These are phyloP conservation scores for Sinocyclocheilus maitianheensis DNA, from an alignment of 2,113 vertebrate genomes.

Conservation along the genomic window DNA sequence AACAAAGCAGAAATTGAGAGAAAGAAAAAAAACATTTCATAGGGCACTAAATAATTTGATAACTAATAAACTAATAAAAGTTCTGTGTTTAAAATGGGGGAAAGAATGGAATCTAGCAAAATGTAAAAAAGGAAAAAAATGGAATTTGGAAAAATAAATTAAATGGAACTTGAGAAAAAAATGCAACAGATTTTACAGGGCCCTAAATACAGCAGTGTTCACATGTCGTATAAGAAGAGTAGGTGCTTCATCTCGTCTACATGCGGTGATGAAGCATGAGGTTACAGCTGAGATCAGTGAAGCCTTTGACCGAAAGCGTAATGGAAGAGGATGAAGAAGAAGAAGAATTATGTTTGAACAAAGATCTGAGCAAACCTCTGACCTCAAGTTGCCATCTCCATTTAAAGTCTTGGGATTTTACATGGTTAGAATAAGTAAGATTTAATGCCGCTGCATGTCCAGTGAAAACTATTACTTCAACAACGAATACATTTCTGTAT, in stretches of 20 bases:
- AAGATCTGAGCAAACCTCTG: neutral
- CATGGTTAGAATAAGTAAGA: neutral
- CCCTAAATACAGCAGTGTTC: neutral
- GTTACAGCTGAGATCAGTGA: neutral
- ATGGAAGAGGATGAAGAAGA: neutral
- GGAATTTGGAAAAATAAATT: too few relatives aligned
- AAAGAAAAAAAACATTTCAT: too few relatives aligned
- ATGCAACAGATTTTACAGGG: too few relatives aligned
- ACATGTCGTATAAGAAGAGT: too few relatives aligned
- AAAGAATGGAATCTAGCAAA: too few relatives aligned
- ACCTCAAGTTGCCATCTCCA: constrained; percentile 1
- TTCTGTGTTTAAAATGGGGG: too few relatives aligned
- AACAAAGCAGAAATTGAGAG: too few relatives aligned
- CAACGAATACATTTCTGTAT: neutral
- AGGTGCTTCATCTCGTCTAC: neutral
- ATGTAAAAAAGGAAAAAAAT: too few relatives aligned
- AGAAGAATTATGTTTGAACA: neutral
- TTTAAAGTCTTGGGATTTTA: neutral
- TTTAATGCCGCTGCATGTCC: neutral
- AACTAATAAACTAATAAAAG: too few relatives aligned
- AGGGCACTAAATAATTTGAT: too few relatives aligned
- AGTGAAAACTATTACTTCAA: neutral
- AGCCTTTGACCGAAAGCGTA: neutral
- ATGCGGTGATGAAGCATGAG: neutral
- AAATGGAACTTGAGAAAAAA: too few relatives aligned